Evolutionary conservation across 2,888 invertebrate species (phyloP).

Genomic region (Noctua fimbriata): DNA sequence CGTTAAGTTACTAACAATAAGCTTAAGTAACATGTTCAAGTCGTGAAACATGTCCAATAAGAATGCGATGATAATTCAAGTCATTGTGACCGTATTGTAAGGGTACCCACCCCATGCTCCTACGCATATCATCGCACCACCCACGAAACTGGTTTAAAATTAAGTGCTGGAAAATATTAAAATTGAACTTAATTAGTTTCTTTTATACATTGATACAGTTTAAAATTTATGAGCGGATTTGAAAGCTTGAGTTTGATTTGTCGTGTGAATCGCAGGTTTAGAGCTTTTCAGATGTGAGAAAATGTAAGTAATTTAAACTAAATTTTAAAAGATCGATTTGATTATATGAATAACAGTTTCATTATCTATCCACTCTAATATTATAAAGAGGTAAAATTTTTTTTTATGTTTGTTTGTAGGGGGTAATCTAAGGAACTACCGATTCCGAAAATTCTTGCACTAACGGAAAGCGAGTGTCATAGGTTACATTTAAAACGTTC

Average conservation of each 20-base stretch:
- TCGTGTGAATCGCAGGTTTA: conserved; percentile 9
- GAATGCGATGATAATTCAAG: conserved; percentile 69
- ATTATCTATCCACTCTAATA: background rate
- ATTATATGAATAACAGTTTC: background rate
- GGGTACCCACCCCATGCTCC: conserved; percentile 61
- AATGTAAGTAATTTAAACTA: too few species aligned
- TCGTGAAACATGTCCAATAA: conserved; percentile 73
- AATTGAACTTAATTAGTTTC: conserved; percentile 29
- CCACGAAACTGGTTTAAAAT: conserved; percentile 65
- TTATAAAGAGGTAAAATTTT: background rate
- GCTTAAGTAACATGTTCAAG: conserved; percentile 73
- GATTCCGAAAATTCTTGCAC: background rate
- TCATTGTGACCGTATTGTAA: conserved; percentile 67
- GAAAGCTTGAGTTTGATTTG: conserved; percentile 23
- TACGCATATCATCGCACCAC: conserved; percentile 61
- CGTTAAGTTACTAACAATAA: conserved; percentile 71
- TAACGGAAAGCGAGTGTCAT: background rate
- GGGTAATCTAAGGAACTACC: background rate
- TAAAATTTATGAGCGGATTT: conserved; percentile 23
- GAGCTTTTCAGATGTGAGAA: background rate
- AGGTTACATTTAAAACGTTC: background rate
- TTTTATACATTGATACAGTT: conserved; percentile 30
- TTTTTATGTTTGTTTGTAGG: too few species aligned
- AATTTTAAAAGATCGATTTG: background rate
- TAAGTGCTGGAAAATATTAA: conserved; percentile 31